Evolutionary conservation across 2,888 invertebrate genomes (phyloP).

Genomic region (Liposcelis brunnea): DNA sequence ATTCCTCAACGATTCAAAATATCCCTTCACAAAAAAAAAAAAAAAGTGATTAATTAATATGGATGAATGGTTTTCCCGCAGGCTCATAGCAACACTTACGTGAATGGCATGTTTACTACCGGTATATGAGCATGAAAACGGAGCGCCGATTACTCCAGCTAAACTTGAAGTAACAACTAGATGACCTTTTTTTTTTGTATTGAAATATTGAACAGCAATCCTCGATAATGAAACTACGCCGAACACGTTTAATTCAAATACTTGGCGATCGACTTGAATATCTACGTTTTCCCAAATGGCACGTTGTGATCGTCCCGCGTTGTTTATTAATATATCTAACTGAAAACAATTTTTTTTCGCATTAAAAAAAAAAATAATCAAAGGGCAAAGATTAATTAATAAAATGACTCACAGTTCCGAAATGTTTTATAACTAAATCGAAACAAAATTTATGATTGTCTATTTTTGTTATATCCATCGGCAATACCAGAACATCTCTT

Average conservation of each 20-base stretch:
- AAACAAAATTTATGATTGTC: constrained; percentile 41
- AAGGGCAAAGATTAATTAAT: too few species aligned
- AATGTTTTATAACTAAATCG: constrained; percentile 42
- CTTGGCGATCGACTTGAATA: constrained; percentile 47
- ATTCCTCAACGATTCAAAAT: constrained; percentile 41
- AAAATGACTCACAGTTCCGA: constrained; percentile 34
- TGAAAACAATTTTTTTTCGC: constrained; percentile 19
- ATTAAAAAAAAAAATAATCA: neutral
- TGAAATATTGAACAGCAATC: constrained; percentile 47
- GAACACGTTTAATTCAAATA: constrained; percentile 65
- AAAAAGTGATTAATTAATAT: neutral
- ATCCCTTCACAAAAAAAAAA: constrained; percentile 38
- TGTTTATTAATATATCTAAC: constrained; percentile 61
- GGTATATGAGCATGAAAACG: constrained; percentile 50
- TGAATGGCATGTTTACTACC: constrained; percentile 62
- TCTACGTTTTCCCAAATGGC: constrained; percentile 53
- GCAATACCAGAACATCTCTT: constrained; percentile 46
- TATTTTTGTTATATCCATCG: constrained; percentile 46
- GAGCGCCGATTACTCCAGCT: constrained; percentile 48
- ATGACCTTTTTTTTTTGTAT: constrained; percentile 37
- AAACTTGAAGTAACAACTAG: constrained; percentile 57
- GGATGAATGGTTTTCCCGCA: too few species aligned
- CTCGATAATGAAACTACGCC: constrained; percentile 50
- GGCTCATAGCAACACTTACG: too few species aligned
- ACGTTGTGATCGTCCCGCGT: constrained; percentile 65